Conservation (phyloP, 2,113 vertebrate genomes). For the Gila orcuttii region DNA sequence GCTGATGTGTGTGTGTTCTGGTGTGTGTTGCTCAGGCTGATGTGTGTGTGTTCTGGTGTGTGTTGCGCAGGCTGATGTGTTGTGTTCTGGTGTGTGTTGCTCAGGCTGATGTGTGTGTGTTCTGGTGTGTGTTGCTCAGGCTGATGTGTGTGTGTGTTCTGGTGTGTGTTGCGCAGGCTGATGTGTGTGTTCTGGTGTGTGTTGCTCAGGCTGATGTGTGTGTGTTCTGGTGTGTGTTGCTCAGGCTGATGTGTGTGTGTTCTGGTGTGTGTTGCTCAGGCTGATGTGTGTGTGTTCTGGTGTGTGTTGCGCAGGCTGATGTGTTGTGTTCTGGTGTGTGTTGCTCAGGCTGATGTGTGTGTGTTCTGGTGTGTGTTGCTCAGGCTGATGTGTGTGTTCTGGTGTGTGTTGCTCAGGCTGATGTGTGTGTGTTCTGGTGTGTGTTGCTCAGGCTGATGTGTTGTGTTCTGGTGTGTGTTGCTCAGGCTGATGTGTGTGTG, state of each 20-base stretch:
- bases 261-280: constrained; percentile 67
- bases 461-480: too few relatives aligned
- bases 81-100: too few relatives aligned
- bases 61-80: constrained; percentile 80
- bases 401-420: too few relatives aligned
- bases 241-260: constrained; percentile 87
- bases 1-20: constrained; percentile 80
- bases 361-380: too few relatives aligned
- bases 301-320: constrained; percentile 76
- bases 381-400: too few relatives aligned
- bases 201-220: constrained; percentile 81
- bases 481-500: too few relatives aligned
- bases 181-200: constrained; percentile 69
- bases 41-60: constrained; percentile 62
- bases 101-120: constrained; percentile 87
- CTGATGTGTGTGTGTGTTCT: constrained; percentile 82
- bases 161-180: constrained; percentile 72
- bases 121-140: constrained; percentile 67
- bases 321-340: constrained; percentile 52
- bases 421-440: too few relatives aligned
- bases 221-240: too few relatives aligned
- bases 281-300: constrained; percentile 79
- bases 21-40: constrained; percentile 76
- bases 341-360: too few relatives aligned
- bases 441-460: too few relatives aligned